phyloP scores from a whole-genome alignment of 2,113 vertebrate genomes.

The Eurystomus gularis region DNA sequence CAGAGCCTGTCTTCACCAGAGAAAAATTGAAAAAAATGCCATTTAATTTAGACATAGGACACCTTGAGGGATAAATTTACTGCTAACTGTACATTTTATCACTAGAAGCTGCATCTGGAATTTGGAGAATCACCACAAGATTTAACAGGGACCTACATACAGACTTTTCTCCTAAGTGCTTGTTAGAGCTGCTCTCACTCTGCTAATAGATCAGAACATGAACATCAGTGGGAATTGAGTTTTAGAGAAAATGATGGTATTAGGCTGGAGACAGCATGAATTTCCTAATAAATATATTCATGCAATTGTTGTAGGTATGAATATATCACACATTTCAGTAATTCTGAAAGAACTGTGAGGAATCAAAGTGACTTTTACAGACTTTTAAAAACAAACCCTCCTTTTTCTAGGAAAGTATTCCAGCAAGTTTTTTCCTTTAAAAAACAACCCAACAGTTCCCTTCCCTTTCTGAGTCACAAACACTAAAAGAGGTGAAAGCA shows the following conservation, averaged over 20 bases:
- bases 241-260: not conserved
- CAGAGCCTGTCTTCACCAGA: not conserved
- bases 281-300: not conserved
- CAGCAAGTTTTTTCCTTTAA: not conserved
- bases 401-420: not conserved
- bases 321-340: not conserved
- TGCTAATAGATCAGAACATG: not conserved
- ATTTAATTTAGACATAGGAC: not conserved
- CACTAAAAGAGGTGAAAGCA: not conserved
- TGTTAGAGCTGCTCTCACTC: not conserved
- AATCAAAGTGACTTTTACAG: not conserved
- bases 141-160: not conserved
- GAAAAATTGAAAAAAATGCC: not conserved
- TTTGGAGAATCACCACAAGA: not conserved
- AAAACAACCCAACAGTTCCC: not conserved
- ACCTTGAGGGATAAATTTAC: not conserved
- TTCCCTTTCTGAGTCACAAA: not conserved
- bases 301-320: not conserved
- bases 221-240: not conserved
- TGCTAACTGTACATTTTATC: not conserved
- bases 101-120: not conserved
- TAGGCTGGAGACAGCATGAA: not conserved
- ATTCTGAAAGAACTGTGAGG: not conserved
- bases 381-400: not conserved
- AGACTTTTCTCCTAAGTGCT: not conserved